Evolutionary conservation across 2,113 vertebrate genomes (phyloP), one percentile per base, ranked within the genome.

Genomic region (Platysteira castanea): DNA sequence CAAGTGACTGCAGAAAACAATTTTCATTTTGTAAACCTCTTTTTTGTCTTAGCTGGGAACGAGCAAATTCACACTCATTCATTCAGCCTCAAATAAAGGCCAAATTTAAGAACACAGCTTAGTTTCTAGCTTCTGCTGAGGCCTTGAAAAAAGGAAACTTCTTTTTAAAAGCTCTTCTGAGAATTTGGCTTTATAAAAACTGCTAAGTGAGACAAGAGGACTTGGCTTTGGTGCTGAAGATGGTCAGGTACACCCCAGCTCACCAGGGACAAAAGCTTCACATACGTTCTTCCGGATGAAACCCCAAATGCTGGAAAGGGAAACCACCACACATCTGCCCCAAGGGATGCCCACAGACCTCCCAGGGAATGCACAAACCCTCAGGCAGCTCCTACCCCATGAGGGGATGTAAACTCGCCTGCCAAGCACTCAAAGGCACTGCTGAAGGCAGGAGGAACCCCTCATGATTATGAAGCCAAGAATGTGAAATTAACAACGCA

Each of bases 401-500:
- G 61, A 70, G 71, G 42, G 14, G 59, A 26, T 0, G 65, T 15
- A 24, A 61, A n/a, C 15, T 15, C 19, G 13, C 21, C 77, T 52
- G 12, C 65, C 53, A 33, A 31, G 46, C 30, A 33, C 4, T 2
- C 14, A 15, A 10, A 53, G 7, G 0, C 30, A 2, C 30, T 44
- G 30, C 81, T 37, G 52, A 46, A 27, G 47, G 42, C 23, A 37
- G 13, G 3, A 7, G 47, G 44, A 67, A 30, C 27, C 14, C 8
- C n/a, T 18, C 35, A 5, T 6, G 18, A 9, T 16, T 1, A 30
- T 0, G 3, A 14, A 69, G 2, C 12, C 13, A 11, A 3, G 0
- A 0, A 1, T 1, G 54, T 1, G 9, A 67, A 37, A 61, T 13
- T 7, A 56, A 13, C 35, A 37, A 20, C 1, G 0, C 33, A 33